Evolutionary conservation across 2,113 vertebrate genomes (phyloP).

Genomic region (Baryphthengus martii): DNA sequence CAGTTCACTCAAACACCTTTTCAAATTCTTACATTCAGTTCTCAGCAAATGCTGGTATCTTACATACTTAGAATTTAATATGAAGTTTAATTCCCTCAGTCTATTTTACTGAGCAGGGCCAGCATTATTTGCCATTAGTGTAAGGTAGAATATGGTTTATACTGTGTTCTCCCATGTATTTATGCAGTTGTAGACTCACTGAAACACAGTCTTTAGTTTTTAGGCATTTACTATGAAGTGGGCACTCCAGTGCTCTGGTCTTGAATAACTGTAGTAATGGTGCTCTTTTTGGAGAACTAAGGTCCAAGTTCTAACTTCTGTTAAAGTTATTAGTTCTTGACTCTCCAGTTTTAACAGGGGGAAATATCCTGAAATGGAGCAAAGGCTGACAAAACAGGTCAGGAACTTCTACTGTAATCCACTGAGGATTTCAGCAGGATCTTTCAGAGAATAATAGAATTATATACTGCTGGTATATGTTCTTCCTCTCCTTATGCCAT

Average conservation of each 20-base stretch:
- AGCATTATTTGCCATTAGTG: background rate
- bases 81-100: background rate
- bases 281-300: background rate
- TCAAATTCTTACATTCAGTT: background rate
- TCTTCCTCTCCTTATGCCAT: background rate
- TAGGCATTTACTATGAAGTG: background rate
- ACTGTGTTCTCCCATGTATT: background rate
- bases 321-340: background rate
- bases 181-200: background rate
- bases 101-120: background rate
- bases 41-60: background rate
- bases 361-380: background rate
- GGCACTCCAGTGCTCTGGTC: background rate
- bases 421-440: background rate
- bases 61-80: background rate
- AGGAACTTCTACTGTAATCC: background rate
- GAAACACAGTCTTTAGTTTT: background rate
- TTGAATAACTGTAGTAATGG: background rate
- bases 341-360: background rate
- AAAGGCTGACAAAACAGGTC: background rate
- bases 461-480: background rate
- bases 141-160: background rate
- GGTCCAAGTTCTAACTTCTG: background rate
- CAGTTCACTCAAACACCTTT: background rate
- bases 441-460: background rate